Evolutionary conservation across 1,140 invertebrate species (phyloP).

Genomic region (Drosophila sturtevanti): DNA sequence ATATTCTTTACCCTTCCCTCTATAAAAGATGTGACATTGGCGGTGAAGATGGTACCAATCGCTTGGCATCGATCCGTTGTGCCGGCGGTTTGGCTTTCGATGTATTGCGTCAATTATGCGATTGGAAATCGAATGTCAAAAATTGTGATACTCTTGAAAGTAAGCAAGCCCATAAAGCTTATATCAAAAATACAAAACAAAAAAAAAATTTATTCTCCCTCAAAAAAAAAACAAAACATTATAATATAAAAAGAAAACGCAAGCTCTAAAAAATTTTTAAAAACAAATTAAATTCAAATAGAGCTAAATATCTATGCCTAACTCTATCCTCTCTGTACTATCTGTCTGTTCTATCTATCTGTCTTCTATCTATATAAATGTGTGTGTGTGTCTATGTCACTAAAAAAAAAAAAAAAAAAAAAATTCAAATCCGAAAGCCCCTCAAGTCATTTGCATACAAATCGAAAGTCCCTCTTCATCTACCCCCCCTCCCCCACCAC

Average conservation of each 20-base stretch:
- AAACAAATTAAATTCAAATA: slow-evolving; percentile 38
- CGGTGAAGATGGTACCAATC: slow-evolving; percentile 91
- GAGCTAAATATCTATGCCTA: slow-evolving; percentile 41
- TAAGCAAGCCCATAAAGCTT: slow-evolving; percentile 87
- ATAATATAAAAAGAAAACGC: background rate
- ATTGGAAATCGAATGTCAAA: slow-evolving; percentile 97
- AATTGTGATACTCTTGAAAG: slow-evolving; percentile 96
- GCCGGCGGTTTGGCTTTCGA: slow-evolving; percentile 96
- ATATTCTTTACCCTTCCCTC: slow-evolving; percentile 47
- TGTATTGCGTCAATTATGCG: slow-evolving; percentile 96
- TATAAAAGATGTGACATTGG: slow-evolving; percentile 93
- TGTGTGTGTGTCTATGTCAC: slow-evolving; percentile 47
- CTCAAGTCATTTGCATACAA: slow-evolving; percentile 60
- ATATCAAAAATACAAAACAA: slow-evolving; percentile 55
- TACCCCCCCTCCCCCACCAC: slow-evolving; percentile 19
- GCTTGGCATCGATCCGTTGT: slow-evolving; percentile 93
- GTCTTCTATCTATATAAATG: slow-evolving; percentile 48
- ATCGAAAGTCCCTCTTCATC: slow-evolving; percentile 13
- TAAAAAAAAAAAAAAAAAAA: slow-evolving; percentile 36
- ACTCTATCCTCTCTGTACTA: slow-evolving; percentile 9
- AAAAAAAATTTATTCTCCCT: background rate
- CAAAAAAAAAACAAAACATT: background rate
- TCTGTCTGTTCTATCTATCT: slow-evolving; percentile 44
- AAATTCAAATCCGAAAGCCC: slow-evolving; percentile 19
- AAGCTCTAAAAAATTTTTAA: background rate